These are phyloP conservation scores for Conus canariensis DNA, from an alignment of 2,888 invertebrate species.

Conservation along the genomic window DNA sequence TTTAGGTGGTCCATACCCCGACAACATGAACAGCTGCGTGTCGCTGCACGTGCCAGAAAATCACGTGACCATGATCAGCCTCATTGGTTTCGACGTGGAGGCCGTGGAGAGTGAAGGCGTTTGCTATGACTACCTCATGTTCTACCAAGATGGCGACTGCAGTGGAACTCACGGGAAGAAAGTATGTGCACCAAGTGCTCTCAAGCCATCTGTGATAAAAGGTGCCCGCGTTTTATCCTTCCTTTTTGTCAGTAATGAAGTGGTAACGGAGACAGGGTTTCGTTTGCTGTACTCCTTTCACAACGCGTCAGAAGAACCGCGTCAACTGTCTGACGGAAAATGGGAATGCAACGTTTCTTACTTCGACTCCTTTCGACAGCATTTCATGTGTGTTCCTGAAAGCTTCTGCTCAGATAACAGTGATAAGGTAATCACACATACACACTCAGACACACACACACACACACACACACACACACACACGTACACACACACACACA, in stretches of 20 bases:
- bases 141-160: not conserved
- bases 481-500: too few species aligned
- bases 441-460: not conserved
- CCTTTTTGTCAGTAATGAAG: not conserved
- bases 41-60: not conserved
- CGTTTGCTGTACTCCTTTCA: not conserved
- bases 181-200: not conserved
- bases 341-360: too few species aligned
- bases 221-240: not conserved
- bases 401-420: too few species aligned
- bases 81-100: not conserved
- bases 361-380: too few species aligned
- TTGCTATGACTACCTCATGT: not conserved
- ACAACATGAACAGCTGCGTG: not conserved
- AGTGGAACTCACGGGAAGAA: not conserved
- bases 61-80: conserved; percentile 10
- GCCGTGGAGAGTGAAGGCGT: not conserved
- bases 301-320: not conserved
- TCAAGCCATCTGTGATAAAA: not conserved
- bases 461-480: too few species aligned
- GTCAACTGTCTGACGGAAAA: not conserved
- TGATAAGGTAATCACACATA: too few species aligned
- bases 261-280: not conserved
- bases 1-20: too few species aligned
- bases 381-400: too few species aligned